Evolutionary conservation across 2,888 invertebrate species (phyloP).

Genomic region (Hydropsyche betteni): DNA sequence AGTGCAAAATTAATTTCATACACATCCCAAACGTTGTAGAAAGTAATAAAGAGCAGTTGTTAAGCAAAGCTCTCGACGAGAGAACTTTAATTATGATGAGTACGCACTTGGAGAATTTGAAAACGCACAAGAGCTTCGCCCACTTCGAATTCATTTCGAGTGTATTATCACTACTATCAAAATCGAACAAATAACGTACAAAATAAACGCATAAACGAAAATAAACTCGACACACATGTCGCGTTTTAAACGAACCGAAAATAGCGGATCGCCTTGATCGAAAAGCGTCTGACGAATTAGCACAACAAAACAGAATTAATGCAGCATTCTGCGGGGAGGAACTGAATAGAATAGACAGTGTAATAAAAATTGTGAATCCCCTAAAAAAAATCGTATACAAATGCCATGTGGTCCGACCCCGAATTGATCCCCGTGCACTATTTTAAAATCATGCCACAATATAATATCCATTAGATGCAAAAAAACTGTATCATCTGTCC

Average conservation of each 20-base stretch:
- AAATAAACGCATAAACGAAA: too few species aligned
- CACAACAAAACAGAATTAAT: constrained; percentile 35
- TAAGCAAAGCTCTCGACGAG: too few species aligned
- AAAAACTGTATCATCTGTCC: constrained; percentile 37
- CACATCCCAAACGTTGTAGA: too few species aligned
- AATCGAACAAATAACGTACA: too few species aligned
- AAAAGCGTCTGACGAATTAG: constrained; percentile 17
- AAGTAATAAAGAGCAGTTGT: too few species aligned
- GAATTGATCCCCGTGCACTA: constrained; percentile 24
- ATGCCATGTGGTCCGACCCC: constrained; percentile 16
- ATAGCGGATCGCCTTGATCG: background rate
- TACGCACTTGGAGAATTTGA: too few species aligned
- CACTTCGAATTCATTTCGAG: too few species aligned
- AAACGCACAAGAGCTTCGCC: too few species aligned
- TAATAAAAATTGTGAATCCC: background rate
- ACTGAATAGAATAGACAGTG: constrained; percentile 27
- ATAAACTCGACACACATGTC: too few species aligned
- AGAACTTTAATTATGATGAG: too few species aligned
- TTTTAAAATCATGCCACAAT: constrained; percentile 34
- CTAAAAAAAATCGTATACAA: background rate
- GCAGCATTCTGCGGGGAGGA: constrained; percentile 31
- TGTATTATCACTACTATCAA: too few species aligned
- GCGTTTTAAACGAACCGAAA: constrained; percentile 4
- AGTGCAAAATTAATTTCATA: too few species aligned
- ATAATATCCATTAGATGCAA: constrained; percentile 29